These are phyloP conservation scores for Bursaphelenchus okinawaensis DNA, from an alignment of 2,888 invertebrate species.

Conservation along the genomic window DNA sequence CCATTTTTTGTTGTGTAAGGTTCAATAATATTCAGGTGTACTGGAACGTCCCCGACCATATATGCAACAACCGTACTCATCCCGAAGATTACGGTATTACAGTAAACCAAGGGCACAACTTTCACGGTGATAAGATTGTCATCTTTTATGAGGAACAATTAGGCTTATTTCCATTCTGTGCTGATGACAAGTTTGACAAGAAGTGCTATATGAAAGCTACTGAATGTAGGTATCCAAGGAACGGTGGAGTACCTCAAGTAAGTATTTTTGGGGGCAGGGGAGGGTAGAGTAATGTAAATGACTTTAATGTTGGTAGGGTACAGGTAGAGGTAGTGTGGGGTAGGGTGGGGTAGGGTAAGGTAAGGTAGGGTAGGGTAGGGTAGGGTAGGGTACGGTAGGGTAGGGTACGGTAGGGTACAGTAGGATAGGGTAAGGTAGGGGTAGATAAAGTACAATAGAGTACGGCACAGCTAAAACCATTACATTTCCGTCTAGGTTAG, in stretches of 20 bases:
- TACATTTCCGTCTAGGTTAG: constrained; percentile 5
- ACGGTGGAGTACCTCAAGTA: constrained; percentile 30
- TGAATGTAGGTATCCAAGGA: constrained; percentile 1
- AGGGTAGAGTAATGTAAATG: too few relatives aligned
- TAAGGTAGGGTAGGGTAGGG: too few relatives aligned
- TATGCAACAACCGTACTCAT: constrained; percentile 20
- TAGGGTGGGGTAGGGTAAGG: too few relatives aligned
- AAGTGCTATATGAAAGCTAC: background rate
- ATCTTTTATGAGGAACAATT: constrained; percentile 30
- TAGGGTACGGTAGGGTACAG: too few relatives aligned
- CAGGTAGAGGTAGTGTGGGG: too few relatives aligned
- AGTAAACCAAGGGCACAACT: constrained; percentile 24
- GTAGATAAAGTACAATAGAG: too few relatives aligned
- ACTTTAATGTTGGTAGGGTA: too few relatives aligned
- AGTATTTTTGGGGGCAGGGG: too few relatives aligned
- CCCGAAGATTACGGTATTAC: constrained; percentile 26
- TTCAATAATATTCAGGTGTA: constrained; percentile 25
- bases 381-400: too few relatives aligned
- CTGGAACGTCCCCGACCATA: constrained; percentile 31
- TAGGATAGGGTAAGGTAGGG: too few relatives aligned
- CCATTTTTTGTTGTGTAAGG: too few relatives aligned
- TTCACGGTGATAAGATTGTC: constrained; percentile 30
- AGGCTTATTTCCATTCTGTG: constrained; percentile 27
- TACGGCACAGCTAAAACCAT: too few relatives aligned
- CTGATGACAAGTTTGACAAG: background rate